A percentile compares a stretch with the other conserved stretches of the same genome.
These are phyloP conservation scores for Henricia sp. DNA, from an alignment of 53 echinoderm and acorn worm genomes.

Conservation along the genomic window DNA sequence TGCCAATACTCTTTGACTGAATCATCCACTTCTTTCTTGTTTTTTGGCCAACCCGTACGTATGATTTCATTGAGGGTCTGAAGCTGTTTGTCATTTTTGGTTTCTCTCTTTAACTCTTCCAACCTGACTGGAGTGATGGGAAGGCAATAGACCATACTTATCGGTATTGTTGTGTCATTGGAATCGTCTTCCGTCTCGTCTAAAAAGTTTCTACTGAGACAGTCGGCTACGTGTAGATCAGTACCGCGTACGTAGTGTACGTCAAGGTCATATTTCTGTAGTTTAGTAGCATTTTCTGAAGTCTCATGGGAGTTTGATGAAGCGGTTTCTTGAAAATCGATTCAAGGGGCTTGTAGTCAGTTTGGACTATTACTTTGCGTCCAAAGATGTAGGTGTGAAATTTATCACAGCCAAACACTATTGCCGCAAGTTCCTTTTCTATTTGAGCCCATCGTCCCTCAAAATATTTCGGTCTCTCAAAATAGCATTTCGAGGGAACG, in stretches of 20 bases:
- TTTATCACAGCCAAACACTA: slow-evolving; percentile 56
- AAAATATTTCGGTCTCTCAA: too few relatives aligned
- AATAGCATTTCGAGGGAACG: too few relatives aligned
- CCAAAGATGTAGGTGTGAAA: slow-evolving; percentile 67
- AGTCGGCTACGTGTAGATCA: slow-evolving; percentile 38
- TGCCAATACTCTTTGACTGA: slow-evolving; percentile 51
- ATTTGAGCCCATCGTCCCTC: slow-evolving; percentile 54
- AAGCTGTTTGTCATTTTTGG: slow-evolving; percentile 7
- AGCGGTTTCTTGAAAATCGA: slow-evolving; percentile 53
- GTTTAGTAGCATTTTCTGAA: slow-evolving; percentile 57
- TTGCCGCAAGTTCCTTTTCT: slow-evolving; percentile 58
- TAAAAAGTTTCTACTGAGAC: slow-evolving; percentile 25
- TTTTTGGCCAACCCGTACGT: slow-evolving; percentile 37
- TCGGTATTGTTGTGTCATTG: neutral
- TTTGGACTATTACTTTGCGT: slow-evolving; percentile 9
- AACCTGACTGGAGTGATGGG: slow-evolving; percentile 26
- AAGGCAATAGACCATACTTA: neutral
- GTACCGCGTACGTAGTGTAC: slow-evolving; percentile 52
- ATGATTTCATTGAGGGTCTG: slow-evolving; percentile 25
- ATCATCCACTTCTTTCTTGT: slow-evolving; percentile 2
- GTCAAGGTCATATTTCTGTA: slow-evolving; percentile 64
- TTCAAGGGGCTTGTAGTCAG: slow-evolving; percentile 36
- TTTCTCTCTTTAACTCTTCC: slow-evolving; percentile 26
- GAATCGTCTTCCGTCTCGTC: slow-evolving; percentile 13
- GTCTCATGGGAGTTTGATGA: slow-evolving; percentile 46